Percentiles rank a stretch among this genome's conserved stretches.
Conservation (phyloP, 1,140 invertebrate species). For the Eumeta japonica region DNA sequence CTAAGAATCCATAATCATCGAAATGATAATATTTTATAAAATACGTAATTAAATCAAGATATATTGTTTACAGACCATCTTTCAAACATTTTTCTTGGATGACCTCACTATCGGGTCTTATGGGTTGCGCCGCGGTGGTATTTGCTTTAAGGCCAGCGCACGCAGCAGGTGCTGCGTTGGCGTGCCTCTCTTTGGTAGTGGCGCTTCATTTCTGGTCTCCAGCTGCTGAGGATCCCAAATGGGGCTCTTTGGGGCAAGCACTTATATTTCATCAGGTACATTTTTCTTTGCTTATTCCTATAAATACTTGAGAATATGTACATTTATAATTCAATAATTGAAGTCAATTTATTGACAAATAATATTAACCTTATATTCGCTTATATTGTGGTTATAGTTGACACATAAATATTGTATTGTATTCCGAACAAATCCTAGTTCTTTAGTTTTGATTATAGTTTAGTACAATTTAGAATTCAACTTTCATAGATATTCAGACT, state of each 20-base stretch:
- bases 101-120: conserved; percentile 82
- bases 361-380: no score
- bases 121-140: conserved; percentile 91
- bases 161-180: conserved; percentile 82
- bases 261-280: conserved; percentile 98
- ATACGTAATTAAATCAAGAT: not conserved
- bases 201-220: conserved; percentile 91
- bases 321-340: no score
- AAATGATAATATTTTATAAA: not conserved
- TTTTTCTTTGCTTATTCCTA: no score
- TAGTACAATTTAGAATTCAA: no score
- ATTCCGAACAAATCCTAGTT: no score
- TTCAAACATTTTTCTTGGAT: conserved; percentile 97
- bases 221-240: conserved; percentile 71
- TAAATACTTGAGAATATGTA: no score
- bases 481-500: no score
- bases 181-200: conserved; percentile 83
- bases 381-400: no score
- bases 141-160: conserved; percentile 93
- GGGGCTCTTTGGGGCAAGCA: conserved; percentile 98
- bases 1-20: not conserved
- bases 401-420: no score
- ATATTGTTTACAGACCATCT: conserved; percentile 71
- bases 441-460: no score
- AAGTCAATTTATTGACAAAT: no score